Conservation (phyloP, 2,888 invertebrate species). For the Kuschelorhynchus macadamiae region DNA sequence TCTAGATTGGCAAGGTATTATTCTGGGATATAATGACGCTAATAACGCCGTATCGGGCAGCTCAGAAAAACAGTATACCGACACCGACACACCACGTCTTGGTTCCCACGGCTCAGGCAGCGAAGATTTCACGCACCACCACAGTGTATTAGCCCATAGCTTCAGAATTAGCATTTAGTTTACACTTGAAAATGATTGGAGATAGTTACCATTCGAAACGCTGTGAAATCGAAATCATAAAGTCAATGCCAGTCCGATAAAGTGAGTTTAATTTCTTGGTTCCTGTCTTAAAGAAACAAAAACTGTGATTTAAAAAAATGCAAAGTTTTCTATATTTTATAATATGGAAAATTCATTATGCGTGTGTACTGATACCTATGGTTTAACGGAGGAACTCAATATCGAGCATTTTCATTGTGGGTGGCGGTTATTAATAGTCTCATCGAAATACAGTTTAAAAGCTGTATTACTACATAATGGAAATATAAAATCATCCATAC, state of each 20-base stretch:
- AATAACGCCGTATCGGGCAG: background rate
- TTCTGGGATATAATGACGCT: background rate
- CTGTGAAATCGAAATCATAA: no score
- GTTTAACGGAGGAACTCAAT: conserved; percentile 21
- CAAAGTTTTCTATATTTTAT: conserved; percentile 13
- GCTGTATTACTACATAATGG: conserved; percentile 24
- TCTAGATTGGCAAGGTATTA: background rate
- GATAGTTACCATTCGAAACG: no score
- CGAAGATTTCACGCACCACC: no score
- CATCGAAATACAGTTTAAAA: conserved; percentile 12
- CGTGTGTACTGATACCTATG: conserved; percentile 28
- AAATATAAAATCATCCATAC: conserved; percentile 34
- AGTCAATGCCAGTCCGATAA: no score
- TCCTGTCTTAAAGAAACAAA: conserved; percentile 7
- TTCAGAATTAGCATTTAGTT: background rate
- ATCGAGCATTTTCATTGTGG: conserved; percentile 3
- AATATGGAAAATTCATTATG: conserved; percentile 16
- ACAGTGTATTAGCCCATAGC: no score
- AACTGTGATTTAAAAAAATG: conserved; percentile 24
- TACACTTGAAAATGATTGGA: background rate
- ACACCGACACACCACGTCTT: no score
- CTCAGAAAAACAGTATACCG: background rate
- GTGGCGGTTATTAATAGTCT: conserved; percentile 17
- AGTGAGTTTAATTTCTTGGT: background rate
- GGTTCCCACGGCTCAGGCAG: no score